A percentile compares a stretch with the other conserved stretches of the same genome.
Conservation (phyloP, 1,140 invertebrate species). For the Cyrtorhinus lividipennis region DNA sequence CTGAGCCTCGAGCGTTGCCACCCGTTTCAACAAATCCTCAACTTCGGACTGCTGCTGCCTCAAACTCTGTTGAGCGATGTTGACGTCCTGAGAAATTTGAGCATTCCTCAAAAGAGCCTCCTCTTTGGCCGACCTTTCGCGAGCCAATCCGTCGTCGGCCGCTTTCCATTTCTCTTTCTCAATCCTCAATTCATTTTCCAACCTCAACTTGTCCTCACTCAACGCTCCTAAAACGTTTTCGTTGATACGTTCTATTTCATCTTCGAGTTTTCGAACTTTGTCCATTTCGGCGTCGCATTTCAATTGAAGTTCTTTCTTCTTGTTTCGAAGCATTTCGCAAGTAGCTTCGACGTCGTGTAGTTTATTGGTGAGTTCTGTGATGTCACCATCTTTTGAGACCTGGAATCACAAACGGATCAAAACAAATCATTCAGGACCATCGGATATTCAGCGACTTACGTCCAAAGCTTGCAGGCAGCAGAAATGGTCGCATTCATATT, state of each 20-base stretch:
- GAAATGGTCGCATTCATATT: no score
- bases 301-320: neutral
- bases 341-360: constrained; percentile 8
- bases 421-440: no score
- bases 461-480: no score
- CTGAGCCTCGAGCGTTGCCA: constrained; percentile 31
- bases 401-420: neutral
- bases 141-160: constrained; percentile 28
- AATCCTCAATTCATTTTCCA: constrained; percentile 25
- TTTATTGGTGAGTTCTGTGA: constrained; percentile 10
- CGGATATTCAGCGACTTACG: no score
- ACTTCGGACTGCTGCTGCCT: constrained; percentile 44
- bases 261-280: neutral
- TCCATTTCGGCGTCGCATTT: neutral
- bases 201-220: constrained; percentile 21
- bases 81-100: constrained; percentile 65
- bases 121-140: constrained; percentile 41
- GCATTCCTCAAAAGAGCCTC: constrained; percentile 61
- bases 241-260: neutral
- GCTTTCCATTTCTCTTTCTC: constrained; percentile 28
- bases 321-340: neutral
- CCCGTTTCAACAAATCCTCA: constrained; percentile 36
- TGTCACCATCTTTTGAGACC: constrained; percentile 7
- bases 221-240: constrained; percentile 5
- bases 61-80: constrained; percentile 53